A percentile compares a stretch with the other conserved stretches of the same genome.
These are phyloP conservation scores for Drosophila silvestris DNA, from an alignment of 2,888 invertebrate genomes.

Conservation along the genomic window DNA sequence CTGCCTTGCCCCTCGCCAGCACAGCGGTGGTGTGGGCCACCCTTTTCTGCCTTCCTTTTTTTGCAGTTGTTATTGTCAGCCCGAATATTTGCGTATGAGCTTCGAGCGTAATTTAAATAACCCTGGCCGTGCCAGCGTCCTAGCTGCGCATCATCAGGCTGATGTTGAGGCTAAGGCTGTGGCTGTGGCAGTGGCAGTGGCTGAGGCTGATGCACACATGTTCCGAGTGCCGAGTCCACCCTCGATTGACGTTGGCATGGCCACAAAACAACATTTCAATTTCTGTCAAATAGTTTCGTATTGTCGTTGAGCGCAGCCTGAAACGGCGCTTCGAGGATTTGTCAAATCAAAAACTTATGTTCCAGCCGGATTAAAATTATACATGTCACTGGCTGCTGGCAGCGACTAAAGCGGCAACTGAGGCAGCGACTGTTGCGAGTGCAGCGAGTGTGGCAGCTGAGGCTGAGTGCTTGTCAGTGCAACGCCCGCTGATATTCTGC, in stretches of 20 bases:
- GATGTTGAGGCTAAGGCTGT: not conserved
- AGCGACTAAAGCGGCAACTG: conserved; percentile 11
- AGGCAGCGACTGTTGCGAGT: conserved; percentile 14
- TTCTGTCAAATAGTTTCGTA: conserved; percentile 78
- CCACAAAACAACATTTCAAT: conserved; percentile 77
- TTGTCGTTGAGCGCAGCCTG: conserved; percentile 29
- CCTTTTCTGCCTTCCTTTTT: conserved; percentile 29
- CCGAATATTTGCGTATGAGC: conserved; percentile 67
- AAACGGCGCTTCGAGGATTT: conserved; percentile 60
- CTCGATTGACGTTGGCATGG: conserved; percentile 62
- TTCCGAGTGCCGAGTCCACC: conserved; percentile 44
- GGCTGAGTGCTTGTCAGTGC: conserved; percentile 40
- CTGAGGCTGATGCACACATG: not conserved
- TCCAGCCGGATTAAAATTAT: conserved; percentile 84
- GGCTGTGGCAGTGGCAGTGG: not conserved
- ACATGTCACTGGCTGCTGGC: conserved; percentile 65
- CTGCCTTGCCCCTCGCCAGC: not conserved
- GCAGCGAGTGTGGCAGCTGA: conserved; percentile 26
- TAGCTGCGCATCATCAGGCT: not conserved
- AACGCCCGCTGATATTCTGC: conserved; percentile 27
- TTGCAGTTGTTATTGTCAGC: conserved; percentile 1
- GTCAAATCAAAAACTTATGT: conserved; percentile 84
- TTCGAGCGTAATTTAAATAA: conserved; percentile 65
- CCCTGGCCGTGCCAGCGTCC: conserved; percentile 17
- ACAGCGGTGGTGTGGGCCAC: conserved; percentile 46